phyloP scores from a whole-genome alignment of 2,113 vertebrate species.

The Dendropsophus ebraccatus region DNA sequence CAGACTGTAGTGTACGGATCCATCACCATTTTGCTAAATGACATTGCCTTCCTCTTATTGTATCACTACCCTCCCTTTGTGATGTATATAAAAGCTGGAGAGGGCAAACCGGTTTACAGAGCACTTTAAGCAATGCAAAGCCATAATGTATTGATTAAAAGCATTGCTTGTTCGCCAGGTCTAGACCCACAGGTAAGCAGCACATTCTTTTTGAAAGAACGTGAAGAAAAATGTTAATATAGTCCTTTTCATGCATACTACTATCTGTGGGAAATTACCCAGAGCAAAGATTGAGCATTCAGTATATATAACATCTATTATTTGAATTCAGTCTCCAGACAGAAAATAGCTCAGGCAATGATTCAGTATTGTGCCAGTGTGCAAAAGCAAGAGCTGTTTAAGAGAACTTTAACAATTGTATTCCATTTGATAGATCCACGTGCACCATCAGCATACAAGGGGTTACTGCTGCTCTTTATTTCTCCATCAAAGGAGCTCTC shows the following conservation, averaged over 20 bases:
- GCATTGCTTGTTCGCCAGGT: neutral
- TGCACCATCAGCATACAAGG: constrained; percentile 19
- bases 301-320: neutral
- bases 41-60: neutral
- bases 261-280: neutral
- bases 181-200: neutral
- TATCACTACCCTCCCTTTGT: neutral
- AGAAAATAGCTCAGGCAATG: neutral
- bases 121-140: neutral
- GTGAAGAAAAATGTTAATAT: neutral
- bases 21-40: neutral
- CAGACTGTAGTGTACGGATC: neutral
- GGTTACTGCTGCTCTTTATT: constrained; percentile 23
- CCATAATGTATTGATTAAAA: neutral
- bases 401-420: neutral
- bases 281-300: neutral
- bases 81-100: neutral
- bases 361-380: neutral
- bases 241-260: neutral
- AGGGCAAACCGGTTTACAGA: neutral
- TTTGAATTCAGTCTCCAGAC: neutral
- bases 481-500: neutral
- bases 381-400: neutral
- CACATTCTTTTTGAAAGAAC: neutral
- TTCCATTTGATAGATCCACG: neutral